Base-by-base conservation (phyloP, 1,140 invertebrate genomes). In the Diploscapter pachys region DNA sequence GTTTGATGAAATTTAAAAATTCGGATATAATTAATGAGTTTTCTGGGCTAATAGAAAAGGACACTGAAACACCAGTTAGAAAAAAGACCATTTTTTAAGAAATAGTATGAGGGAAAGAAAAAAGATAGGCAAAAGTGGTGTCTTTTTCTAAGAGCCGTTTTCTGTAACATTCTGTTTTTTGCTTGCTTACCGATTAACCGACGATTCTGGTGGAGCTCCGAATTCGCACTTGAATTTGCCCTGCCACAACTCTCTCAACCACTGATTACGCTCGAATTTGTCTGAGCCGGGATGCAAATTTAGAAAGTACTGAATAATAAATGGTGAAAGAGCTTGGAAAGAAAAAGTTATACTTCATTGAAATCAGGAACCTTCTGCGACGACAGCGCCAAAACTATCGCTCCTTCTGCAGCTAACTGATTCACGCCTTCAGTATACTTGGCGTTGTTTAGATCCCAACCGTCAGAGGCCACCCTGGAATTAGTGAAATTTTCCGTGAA, bases 161-260 rank as follows among this genome's bases (percentile, higher is more conserved):
- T 31, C 31, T 31, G 31, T 0, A 31, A 31, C 31, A 31, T 31
- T 31, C 31, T 0, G 31, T 1, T 31, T 31, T 31, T 31, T 31
- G 31, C 31, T 31, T 31, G 31, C 31, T 31, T 31, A 31, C 31
- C 31, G 31, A 31, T 31, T 31, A 31, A 31, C 31, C 31, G 31
- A 31, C 31, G 31, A 31, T 31, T 31, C 31, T 31, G 31, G 31
- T 31, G 31, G 31, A 31, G 31, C 31, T 31, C 31, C 31, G 31
- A 31, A 31, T 31, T 31, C 89, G 82, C 91, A 92, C 79, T 91
- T 90, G 83, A 91, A 91, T 78, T 90, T 89, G 70, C 89, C 89
- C 57, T 89, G 89, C 92, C 92, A 93, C 82, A 92, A 91, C 81
- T 93, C 92, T 50, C 88, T 86, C 81, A 93, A 92, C 92, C 92